phyloP scores from a whole-genome alignment of 2,797 vertebrate species.

The Anas flavirostris region DNA sequence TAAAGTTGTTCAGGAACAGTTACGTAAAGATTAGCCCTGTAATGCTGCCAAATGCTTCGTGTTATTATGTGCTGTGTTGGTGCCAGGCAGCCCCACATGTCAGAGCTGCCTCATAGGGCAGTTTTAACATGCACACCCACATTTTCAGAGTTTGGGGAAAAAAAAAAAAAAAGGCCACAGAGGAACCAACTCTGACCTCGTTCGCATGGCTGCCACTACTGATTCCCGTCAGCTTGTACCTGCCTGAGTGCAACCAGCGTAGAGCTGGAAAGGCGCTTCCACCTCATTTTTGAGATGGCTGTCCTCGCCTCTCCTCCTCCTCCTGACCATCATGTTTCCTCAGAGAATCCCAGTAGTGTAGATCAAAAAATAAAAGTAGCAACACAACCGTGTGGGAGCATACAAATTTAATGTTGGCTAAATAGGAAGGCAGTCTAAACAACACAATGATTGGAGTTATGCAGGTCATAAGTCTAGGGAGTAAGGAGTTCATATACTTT shows the following conservation, averaged over 20 bases:
- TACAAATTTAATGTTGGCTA: constrained; percentile 60
- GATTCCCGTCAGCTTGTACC: constrained; percentile 34
- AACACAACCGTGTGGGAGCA: constrained; percentile 49
- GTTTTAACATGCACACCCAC: constrained; percentile 68
- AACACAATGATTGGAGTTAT: constrained; percentile 29
- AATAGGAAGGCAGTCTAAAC: constrained; percentile 58
- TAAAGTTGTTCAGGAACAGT: constrained; percentile 66
- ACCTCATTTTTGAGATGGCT: constrained; percentile 22
- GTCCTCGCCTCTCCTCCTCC: constrained; percentile 37
- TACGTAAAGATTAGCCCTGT: constrained; percentile 75
- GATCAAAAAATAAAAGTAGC: constrained; percentile 36
- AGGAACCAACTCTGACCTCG: constrained; percentile 49
- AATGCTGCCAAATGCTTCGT: constrained; percentile 69
- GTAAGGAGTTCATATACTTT: neutral
- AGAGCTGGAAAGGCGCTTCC: neutral
- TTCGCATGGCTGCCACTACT: constrained; percentile 16
- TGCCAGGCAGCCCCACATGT: constrained; percentile 76
- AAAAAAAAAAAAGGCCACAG: neutral
- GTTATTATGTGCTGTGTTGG: constrained; percentile 73
- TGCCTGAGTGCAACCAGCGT: neutral
- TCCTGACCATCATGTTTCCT: constrained; percentile 24
- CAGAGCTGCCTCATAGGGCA: constrained; percentile 67
- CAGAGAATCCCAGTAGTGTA: constrained; percentile 54
- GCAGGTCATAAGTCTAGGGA: constrained; percentile 60
- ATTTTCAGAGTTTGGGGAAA: constrained; percentile 12